Percentiles rank a stretch among this genome's conserved stretches.
These are phyloP conservation scores for Meliscaeva auricollis DNA, from an alignment of 2,888 invertebrate genomes.

Conservation along the genomic window DNA sequence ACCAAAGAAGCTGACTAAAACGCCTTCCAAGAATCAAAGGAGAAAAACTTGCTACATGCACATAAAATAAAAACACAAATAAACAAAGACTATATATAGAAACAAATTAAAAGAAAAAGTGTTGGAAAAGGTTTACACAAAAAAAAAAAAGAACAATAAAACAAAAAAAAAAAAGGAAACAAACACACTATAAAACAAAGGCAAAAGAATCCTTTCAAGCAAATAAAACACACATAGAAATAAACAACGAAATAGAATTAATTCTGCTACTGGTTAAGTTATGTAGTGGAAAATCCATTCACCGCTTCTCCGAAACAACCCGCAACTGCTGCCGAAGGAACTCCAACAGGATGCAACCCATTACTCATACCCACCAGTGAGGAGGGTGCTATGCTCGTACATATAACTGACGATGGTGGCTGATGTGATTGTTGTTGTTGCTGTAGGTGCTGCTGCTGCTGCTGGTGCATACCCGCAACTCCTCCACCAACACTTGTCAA, in stretches of 20 bases:
- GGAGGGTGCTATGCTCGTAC: conserved; percentile 75
- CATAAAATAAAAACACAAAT: conserved; percentile 1
- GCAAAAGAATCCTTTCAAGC: conserved; percentile 41
- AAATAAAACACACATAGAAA: conserved; percentile 50
- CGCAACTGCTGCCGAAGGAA: conserved; percentile 67
- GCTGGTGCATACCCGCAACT: conserved; percentile 54
- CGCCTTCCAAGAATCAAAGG: neutral
- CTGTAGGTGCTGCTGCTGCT: conserved; percentile 58
- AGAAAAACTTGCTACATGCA: neutral
- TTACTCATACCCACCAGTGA: conserved; percentile 75
- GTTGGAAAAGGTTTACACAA: conserved; percentile 5
- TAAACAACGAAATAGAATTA: conserved; percentile 64
- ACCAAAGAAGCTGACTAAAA: conserved; percentile 24
- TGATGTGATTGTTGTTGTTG: conserved; percentile 58
- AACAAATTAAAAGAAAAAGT: conserved; percentile 49
- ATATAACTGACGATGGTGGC: conserved; percentile 69
- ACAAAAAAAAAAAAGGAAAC: conserved; percentile 24
- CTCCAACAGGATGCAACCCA: conserved; percentile 71
- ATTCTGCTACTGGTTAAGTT: conserved; percentile 58
- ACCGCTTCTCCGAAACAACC: conserved; percentile 82
- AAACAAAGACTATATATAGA: conserved; percentile 13
- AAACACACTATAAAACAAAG: conserved; percentile 57
- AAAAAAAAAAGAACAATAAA: neutral
- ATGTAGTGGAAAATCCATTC: conserved; percentile 79
- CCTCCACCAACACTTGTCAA: conserved; percentile 60